Conservation (phyloP, 2,888 invertebrate species). For the Panzeria rudis region DNA sequence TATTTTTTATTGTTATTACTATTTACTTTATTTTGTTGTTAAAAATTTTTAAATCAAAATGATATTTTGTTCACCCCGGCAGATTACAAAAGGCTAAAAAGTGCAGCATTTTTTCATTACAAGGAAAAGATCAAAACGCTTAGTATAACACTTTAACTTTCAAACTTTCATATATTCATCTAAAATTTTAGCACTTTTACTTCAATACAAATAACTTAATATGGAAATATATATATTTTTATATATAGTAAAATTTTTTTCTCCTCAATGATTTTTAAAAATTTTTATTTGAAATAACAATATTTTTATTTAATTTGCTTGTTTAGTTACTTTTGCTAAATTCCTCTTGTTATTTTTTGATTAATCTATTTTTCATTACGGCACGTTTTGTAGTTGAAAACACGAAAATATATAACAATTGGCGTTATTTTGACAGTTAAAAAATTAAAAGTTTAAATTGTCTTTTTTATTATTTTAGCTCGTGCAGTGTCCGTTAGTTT, state of each 20-base stretch:
- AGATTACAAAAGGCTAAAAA: not conserved
- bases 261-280: no score
- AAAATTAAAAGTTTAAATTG: not conserved
- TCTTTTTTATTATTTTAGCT: conserved; percentile 23
- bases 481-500: conserved; percentile 30
- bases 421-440: conserved; percentile 14
- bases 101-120: no score
- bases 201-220: not conserved
- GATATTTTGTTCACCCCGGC: no score
- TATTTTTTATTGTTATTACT: no score
- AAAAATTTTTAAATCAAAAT: no score
- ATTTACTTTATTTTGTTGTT: no score
- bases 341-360: not conserved
- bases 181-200: not conserved
- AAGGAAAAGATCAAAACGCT: no score
- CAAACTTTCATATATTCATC: no score
- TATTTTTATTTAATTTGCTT: not conserved
- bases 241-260: no score
- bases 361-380: not conserved
- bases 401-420: not conserved
- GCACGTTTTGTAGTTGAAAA: not conserved
- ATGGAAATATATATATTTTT: not conserved
- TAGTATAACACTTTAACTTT: no score
- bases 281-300: not conserved
- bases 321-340: not conserved